These are phyloP conservation scores for Chloroceryle aenea DNA, from an alignment of 2,113 vertebrate species.

Conservation along the genomic window DNA sequence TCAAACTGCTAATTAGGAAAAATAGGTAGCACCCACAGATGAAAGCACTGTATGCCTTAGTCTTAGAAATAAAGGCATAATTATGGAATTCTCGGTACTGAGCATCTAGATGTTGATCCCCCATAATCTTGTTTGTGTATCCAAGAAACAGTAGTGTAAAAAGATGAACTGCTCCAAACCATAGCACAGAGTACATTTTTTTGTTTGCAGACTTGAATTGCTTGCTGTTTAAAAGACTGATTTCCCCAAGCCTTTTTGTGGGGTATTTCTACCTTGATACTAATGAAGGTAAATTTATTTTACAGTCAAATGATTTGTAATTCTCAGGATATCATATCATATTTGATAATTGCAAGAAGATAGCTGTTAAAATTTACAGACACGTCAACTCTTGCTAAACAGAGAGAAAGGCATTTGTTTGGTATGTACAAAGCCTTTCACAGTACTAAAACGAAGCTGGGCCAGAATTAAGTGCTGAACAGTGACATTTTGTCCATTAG, in stretches of 20 bases:
- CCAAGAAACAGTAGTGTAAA: neutral
- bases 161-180: neutral
- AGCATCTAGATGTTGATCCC: neutral
- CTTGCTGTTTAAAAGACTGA: neutral
- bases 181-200: neutral
- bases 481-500: neutral
- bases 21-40: slow-evolving; percentile 34
- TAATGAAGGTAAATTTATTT: neutral
- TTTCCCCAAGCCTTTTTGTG: neutral
- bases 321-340: neutral
- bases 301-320: neutral
- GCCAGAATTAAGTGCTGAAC: neutral
- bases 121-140: neutral
- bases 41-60: neutral
- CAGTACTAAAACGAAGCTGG: neutral
- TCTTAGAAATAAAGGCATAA: slow-evolving; percentile 2
- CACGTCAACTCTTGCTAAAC: neutral
- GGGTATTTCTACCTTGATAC: neutral
- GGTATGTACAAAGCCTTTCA: neutral
- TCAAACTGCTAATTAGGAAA: slow-evolving; percentile 56
- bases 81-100: neutral
- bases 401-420: neutral
- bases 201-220: neutral
- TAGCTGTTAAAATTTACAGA: neutral
- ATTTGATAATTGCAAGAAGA: neutral